Conservation (phyloP, 1,140 invertebrate species). For the Camponotus floridanus region DNA sequence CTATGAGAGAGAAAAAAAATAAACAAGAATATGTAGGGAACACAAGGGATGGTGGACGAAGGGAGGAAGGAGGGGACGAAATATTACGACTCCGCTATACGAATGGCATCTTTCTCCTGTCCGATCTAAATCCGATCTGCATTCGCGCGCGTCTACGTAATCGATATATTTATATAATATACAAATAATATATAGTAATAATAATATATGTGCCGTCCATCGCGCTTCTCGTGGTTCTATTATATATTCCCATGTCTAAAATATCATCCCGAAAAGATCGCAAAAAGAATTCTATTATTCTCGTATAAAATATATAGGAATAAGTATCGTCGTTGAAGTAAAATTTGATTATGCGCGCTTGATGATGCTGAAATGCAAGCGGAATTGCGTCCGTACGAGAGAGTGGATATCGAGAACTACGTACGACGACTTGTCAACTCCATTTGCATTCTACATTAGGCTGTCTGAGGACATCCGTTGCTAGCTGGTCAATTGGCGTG, state of each 20-base stretch:
- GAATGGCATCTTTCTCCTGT: constrained; percentile 52
- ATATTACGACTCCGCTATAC: constrained; percentile 60
- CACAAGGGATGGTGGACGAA: constrained; percentile 51
- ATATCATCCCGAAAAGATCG: constrained; percentile 14
- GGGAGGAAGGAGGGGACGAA: constrained; percentile 20
- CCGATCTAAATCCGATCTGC: constrained; percentile 64
- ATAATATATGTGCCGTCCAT: constrained; percentile 66
- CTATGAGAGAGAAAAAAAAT: constrained; percentile 27
- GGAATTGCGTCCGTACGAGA: constrained; percentile 26
- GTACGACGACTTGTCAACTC: constrained; percentile 1
- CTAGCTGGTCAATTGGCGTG: constrained; percentile 61
- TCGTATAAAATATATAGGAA: constrained; percentile 40
- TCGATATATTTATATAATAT: constrained; percentile 79
- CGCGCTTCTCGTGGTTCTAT: constrained; percentile 67
- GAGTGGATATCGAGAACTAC: constrained; percentile 8
- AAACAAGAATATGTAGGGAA: constrained; percentile 9
- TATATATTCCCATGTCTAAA: constrained; percentile 56
- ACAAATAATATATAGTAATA: constrained; percentile 70
- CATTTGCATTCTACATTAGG: constrained; percentile 58
- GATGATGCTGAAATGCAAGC: constrained; percentile 43
- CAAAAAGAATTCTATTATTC: constrained; percentile 35
- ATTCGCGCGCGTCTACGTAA: constrained; percentile 72
- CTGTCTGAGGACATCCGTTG: constrained; percentile 60
- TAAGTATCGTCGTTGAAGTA: constrained; percentile 51
- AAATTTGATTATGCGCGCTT: constrained; percentile 44